Evolutionary conservation across 2,113 vertebrate genomes (phyloP).

Genomic region (Phalacrocorax brasilianus): DNA sequence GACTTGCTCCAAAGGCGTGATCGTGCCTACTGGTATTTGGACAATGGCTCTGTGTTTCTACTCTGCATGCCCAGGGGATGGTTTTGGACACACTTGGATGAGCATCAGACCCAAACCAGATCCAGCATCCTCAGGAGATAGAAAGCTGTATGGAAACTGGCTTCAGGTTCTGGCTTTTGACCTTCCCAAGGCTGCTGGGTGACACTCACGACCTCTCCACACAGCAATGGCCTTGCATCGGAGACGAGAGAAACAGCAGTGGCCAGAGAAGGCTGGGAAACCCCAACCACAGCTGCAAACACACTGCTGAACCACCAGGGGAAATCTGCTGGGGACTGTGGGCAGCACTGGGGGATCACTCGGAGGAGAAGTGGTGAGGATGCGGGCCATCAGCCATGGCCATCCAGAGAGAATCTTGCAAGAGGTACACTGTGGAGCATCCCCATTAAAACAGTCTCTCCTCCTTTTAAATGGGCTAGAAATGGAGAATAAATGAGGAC

Average conservation of each 20-base stretch:
- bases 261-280: not conserved
- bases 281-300: not conserved
- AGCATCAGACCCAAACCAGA: not conserved
- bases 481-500: not conserved
- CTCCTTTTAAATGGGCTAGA: not conserved
- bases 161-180: not conserved
- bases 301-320: not conserved
- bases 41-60: not conserved
- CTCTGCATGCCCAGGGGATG: not conserved
- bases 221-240: rapidly evolving
- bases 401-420: not conserved
- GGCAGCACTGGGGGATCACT: rapidly evolving
- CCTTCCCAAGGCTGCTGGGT: not conserved
- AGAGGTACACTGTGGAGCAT: not conserved
- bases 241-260: not conserved
- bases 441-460: not conserved
- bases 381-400: not conserved
- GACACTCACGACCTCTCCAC: not conserved
- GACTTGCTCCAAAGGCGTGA: not conserved
- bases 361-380: rapidly evolving
- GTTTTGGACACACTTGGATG: not conserved
- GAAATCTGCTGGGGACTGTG: rapidly evolving
- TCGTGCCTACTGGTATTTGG: not conserved
- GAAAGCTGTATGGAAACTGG: not conserved
- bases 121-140: not conserved